These are phyloP conservation scores for Cladopsammia gracilis DNA, from an alignment of 64 coral and sea anemone species.

Conservation along the genomic window DNA sequence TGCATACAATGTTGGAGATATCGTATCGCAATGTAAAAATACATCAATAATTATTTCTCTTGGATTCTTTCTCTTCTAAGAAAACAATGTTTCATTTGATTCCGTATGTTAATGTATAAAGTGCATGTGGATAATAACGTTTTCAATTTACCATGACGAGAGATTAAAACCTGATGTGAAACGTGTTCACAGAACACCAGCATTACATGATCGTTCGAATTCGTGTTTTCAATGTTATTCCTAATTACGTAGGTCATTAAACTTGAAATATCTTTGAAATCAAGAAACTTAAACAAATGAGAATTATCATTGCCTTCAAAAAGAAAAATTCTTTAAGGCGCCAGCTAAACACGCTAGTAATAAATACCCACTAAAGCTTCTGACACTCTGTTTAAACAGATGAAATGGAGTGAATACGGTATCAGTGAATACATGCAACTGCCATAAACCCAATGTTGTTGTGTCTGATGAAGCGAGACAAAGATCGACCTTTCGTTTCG, in stretches of 20 bases:
- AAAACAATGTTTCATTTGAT: background rate
- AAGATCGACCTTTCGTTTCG: background rate
- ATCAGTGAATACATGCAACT: background rate
- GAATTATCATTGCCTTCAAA: background rate
- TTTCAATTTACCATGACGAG: background rate
- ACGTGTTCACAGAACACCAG: slow-evolving; percentile 7
- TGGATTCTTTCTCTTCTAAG: background rate
- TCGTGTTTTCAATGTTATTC: slow-evolving; percentile 41
- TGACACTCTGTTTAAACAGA: background rate
- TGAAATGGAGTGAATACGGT: background rate
- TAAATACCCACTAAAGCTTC: background rate
- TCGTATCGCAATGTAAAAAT: too few relatives aligned
- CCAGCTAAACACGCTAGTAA: too few relatives aligned
- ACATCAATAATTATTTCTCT: too few relatives aligned
- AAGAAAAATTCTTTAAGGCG: background rate
- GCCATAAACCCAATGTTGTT: background rate
- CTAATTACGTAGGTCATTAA: slow-evolving; percentile 39
- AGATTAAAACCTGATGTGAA: background rate
- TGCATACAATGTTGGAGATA: too few relatives aligned
- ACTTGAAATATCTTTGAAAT: slow-evolving; percentile 17
- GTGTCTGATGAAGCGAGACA: background rate
- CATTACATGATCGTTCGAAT: slow-evolving; percentile 31
- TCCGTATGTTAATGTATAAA: background rate
- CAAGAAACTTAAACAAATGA: background rate
- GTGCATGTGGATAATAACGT: background rate